Evolutionary conservation across 1,140 invertebrate genomes (phyloP).

Genomic region (Scaptomyza montana): DNA sequence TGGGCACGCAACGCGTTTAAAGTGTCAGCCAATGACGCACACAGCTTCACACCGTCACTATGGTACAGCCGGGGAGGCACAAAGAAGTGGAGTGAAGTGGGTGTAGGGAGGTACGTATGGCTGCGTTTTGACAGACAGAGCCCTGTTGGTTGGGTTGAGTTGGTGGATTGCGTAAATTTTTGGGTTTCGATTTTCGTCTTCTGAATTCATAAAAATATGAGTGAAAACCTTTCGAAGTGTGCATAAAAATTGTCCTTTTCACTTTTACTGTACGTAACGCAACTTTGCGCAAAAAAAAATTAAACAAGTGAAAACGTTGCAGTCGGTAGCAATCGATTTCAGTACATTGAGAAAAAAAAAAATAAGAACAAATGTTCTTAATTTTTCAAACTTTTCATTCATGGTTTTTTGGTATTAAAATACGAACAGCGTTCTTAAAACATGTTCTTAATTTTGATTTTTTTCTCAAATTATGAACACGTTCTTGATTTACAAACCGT

Average conservation of each 20-base stretch:
- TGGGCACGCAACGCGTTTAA: slow-evolving; percentile 20
- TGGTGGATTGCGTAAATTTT: slow-evolving; percentile 6
- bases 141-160: not conserved
- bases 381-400: too few relatives aligned
- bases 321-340: too few relatives aligned
- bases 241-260: slow-evolving; percentile 47
- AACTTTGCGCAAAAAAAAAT: not conserved
- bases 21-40: slow-evolving; percentile 4
- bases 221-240: slow-evolving; percentile 43
- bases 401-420: too few relatives aligned
- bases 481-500: too few relatives aligned
- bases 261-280: slow-evolving; percentile 34
- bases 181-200: slow-evolving; percentile 37
- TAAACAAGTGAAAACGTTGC: not conserved
- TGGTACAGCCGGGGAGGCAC: not conserved
- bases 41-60: not conserved
- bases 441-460: too few relatives aligned
- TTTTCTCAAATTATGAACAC: too few relatives aligned
- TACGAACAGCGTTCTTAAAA: too few relatives aligned
- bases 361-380: too few relatives aligned
- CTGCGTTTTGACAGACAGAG: slow-evolving; percentile 39
- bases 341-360: too few relatives aligned
- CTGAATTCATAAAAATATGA: slow-evolving; percentile 41
- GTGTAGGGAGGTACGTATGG: slow-evolving; percentile 27
- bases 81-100: not conserved